Evolutionary conservation across 2,797 vertebrate species (phyloP).

Genomic region (Brachyalestes nurse): DNA sequence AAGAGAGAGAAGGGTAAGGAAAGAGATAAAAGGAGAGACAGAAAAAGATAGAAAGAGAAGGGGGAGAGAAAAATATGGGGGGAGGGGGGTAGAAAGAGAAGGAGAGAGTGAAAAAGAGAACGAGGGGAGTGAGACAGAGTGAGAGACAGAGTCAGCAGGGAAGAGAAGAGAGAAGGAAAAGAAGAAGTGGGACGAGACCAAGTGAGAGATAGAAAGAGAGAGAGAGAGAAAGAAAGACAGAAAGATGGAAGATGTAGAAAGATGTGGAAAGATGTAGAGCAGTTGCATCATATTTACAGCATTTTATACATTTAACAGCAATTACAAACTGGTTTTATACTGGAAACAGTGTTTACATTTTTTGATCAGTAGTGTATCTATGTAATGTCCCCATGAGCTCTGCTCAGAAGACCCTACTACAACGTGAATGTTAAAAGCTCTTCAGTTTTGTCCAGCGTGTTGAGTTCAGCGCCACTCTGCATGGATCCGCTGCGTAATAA

Average conservation of each 20-base stretch:
- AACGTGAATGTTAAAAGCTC: not conserved
- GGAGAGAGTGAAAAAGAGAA: not conserved
- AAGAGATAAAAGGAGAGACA: too few species aligned
- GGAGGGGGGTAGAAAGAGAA: too few species aligned
- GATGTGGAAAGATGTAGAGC: not conserved
- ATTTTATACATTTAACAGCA: not conserved
- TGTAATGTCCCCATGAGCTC: not conserved
- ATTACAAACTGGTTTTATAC: not conserved
- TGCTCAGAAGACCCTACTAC: not conserved
- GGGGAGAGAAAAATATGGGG: too few species aligned
- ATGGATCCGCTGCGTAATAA: constrained; percentile 69
- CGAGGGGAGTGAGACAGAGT: not conserved
- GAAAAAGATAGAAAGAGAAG: too few species aligned
- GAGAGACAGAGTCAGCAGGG: too few species aligned
- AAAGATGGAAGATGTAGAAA: not conserved
- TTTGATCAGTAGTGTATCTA: not conserved
- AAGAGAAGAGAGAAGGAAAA: too few species aligned
- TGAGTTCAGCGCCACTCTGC: constrained; percentile 64
- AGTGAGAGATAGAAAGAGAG: not conserved
- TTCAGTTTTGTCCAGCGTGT: constrained; percentile 34
- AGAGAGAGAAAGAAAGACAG: not conserved
- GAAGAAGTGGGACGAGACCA: too few species aligned
- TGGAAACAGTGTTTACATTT: not conserved
- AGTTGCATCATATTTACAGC: not conserved
- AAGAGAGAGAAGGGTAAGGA: too few species aligned